Evolutionary conservation across 2,113 vertebrate genomes (phyloP).

Genomic region (Agelaius tricolor): DNA sequence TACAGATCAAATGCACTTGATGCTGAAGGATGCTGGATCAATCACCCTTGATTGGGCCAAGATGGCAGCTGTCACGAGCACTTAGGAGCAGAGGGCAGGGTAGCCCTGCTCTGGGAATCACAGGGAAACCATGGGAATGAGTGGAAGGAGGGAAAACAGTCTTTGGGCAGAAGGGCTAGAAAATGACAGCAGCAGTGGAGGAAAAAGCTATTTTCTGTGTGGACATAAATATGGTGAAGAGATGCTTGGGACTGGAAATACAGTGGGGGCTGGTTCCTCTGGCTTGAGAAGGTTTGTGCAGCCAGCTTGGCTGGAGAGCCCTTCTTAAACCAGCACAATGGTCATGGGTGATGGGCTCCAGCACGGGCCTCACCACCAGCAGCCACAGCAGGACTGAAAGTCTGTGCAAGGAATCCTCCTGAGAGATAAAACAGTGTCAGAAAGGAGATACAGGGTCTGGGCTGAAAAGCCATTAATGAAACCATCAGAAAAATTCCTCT

Average conservation of each 20-base stretch:
- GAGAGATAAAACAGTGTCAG: not conserved
- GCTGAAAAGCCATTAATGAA: not conserved
- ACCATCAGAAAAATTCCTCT: not conserved
- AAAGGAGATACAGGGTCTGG: not conserved
- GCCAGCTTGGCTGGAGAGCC: not conserved
- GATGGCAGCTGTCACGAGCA: constrained; percentile 59
- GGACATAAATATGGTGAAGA: not conserved
- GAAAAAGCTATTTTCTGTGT: not conserved
- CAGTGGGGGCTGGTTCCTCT: not conserved
- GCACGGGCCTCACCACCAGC: not conserved
- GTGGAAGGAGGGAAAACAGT: not conserved
- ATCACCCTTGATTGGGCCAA: constrained; percentile 61
- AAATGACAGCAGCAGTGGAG: accelerated
- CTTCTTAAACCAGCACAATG: not conserved
- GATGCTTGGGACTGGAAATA: not conserved
- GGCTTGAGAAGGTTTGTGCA: not conserved
- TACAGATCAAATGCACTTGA: constrained; percentile 51
- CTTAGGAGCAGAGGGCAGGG: not conserved
- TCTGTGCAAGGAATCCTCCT: not conserved
- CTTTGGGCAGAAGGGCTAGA: not conserved
- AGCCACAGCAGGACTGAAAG: not conserved
- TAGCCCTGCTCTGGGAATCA: not conserved
- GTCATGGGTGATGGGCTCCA: not conserved
- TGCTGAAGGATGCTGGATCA: constrained; percentile 42
- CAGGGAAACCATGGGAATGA: not conserved